phyloP scores from a whole-genome alignment of 2,888 invertebrate genomes.

The Caenorhabditis sinica region DNA sequence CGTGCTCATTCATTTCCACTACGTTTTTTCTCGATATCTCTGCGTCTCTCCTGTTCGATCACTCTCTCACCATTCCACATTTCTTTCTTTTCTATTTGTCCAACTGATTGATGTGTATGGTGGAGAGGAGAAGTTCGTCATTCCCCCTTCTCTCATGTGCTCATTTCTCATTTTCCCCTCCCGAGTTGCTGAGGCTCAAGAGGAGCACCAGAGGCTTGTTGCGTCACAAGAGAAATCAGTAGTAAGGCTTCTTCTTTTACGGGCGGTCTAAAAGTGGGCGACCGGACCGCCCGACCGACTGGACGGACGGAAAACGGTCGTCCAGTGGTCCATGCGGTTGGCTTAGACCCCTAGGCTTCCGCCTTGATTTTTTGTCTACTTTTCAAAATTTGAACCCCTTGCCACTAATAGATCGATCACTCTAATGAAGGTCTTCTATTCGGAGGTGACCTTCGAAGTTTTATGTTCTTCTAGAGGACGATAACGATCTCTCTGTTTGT shows the following conservation, averaged over 20 bases:
- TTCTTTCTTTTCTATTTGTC: slow-evolving; percentile 43
- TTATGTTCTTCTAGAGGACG: too few relatives aligned
- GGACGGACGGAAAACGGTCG: too few relatives aligned
- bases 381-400: too few relatives aligned
- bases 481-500: neutral
- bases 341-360: too few relatives aligned
- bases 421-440: too few relatives aligned
- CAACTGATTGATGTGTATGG: slow-evolving; percentile 48
- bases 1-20: slow-evolving; percentile 33
- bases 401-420: too few relatives aligned
- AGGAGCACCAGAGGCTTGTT: slow-evolving; percentile 10
- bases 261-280: too few relatives aligned
- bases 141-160: slow-evolving; percentile 12
- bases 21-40: neutral
- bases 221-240: slow-evolving; percentile 11
- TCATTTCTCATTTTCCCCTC: neutral
- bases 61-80: neutral
- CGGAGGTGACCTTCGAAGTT: too few relatives aligned
- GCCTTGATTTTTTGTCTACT: too few relatives aligned
- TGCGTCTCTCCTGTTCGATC: neutral
- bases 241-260: too few relatives aligned
- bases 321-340: too few relatives aligned
- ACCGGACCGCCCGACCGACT: too few relatives aligned
- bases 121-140: slow-evolving; percentile 17
- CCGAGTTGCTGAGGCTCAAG: neutral